Conservation (phyloP, 92 coral and sea anemone species). For the Anthopleura xanthogrammica region DNA sequence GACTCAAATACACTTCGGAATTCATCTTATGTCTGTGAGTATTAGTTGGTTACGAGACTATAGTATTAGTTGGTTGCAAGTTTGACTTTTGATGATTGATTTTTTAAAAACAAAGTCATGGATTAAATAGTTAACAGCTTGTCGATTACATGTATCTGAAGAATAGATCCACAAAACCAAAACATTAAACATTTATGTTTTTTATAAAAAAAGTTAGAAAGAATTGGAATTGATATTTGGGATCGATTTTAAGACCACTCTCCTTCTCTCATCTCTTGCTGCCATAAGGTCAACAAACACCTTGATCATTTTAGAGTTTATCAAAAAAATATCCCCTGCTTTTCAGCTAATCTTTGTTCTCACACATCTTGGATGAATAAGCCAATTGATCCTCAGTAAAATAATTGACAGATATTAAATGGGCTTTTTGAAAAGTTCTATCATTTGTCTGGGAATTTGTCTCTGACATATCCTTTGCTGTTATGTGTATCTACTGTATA, state of each 20-base stretch:
- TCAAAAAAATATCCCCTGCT: background rate
- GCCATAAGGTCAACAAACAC: conserved; percentile 5
- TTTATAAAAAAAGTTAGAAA: background rate
- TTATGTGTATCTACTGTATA: conserved; percentile 1
- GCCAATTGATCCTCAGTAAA: background rate
- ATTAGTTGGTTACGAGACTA: background rate
- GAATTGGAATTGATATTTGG: background rate
- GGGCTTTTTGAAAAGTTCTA: background rate
- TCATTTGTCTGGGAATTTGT: background rate
- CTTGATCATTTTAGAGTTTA: background rate
- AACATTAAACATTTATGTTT: background rate
- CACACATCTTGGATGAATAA: conserved; percentile 1
- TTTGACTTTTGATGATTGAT: too few species aligned
- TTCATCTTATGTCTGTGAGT: background rate
- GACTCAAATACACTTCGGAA: conserved; percentile 8
- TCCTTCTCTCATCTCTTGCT: background rate
- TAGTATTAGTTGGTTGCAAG: background rate
- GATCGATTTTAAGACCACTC: background rate
- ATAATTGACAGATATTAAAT: background rate
- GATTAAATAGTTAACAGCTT: too few species aligned
- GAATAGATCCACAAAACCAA: background rate
- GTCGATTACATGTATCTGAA: background rate
- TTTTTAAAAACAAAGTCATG: too few species aligned
- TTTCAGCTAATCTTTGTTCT: conserved; percentile 6
- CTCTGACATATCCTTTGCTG: background rate